Base-by-base conservation (phyloP, 2,888 invertebrate genomes). In the Ophioninae sp. region DNA sequence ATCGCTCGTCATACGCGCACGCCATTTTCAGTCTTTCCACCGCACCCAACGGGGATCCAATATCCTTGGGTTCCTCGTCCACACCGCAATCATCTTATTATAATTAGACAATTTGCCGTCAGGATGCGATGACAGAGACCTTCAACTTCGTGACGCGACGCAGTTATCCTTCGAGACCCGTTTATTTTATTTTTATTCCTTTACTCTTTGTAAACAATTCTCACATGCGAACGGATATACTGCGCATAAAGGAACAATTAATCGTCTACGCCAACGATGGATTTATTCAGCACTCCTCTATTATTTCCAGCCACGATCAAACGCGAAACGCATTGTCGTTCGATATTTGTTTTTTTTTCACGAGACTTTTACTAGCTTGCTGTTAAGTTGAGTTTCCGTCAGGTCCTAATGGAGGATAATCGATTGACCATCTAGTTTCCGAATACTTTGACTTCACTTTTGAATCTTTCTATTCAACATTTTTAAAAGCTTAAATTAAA, bases 61-160 rank as follows among this genome's bases (percentile, higher is more conserved):
- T 71, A 65, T 78, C 77, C 83, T 81, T 74, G 81, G 37, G 59
- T 64, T n/a, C 23, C 58, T 63, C 59, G 37, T 73, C 63, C 72
- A 44, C 65, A 39, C 10, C 79, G 76, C 68, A 41, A 79, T 65
- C 69, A 64, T 68, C 41, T 68, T 64, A 30, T 82, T 73, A 77
- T 77, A 64, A 79, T 79, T 8, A 67, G 56, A 68, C 23, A 75
- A 65, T 73, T 79, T 9, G 20, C 65, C 61, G 39, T 44, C 30
- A 10, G 7, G 44, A 20, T 37, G 58, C 76, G 8, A 44, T 17
- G 13, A 59, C n/a, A 76, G 39, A 39, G 59, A 76, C 39, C 58
- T 65, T 65, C 65, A 58, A 65, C 56, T 65, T 10, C 39, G 20
- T 17, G 64, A 56, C 64, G 22, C 51, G 64, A 20, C 51, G 51